These are phyloP conservation scores for Gymnothorax reevesii DNA, from an alignment of 2,797 vertebrate species.

Conservation along the genomic window DNA sequence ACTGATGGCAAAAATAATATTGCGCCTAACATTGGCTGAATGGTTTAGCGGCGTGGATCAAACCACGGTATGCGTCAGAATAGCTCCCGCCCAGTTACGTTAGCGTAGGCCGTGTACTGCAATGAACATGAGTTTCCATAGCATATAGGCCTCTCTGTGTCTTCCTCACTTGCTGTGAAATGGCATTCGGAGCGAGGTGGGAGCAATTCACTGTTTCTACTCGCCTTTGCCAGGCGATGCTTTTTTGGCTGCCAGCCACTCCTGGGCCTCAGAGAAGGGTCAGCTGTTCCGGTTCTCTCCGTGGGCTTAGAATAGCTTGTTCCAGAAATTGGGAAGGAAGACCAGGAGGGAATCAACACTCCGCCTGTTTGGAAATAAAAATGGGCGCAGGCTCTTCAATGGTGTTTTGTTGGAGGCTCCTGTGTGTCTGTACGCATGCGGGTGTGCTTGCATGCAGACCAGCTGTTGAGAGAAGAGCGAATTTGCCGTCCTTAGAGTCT, in stretches of 20 bases:
- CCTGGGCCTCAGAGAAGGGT: not conserved
- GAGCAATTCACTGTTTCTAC: not conserved
- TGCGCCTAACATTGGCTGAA: too few relatives aligned
- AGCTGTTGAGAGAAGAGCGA: slow-evolving; percentile 5
- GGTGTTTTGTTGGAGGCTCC: not conserved
- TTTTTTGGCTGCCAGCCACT: not conserved
- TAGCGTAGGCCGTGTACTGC: not conserved
- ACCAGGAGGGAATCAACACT: not conserved
- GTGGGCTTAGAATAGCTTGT: not conserved
- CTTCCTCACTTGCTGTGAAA: not conserved
- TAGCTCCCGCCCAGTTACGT: not conserved
- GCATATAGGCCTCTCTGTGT: not conserved
- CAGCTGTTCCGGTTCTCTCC: not conserved
- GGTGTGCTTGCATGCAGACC: not conserved
- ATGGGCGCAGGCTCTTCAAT: not conserved
- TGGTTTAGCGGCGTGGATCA: too few relatives aligned
- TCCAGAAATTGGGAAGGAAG: not conserved
- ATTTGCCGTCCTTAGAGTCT: not conserved
- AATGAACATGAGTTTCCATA: not conserved
- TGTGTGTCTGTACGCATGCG: not conserved
- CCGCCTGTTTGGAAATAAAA: not conserved
- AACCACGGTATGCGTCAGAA: not conserved
- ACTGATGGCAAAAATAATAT: too few relatives aligned
- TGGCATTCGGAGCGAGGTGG: not conserved
- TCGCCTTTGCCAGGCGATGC: not conserved